A percentile compares a stretch with the other conserved stretches of the same genome.
Evolutionary conservation across 2,888 invertebrate species (phyloP).

Genomic region (Nasonovia ribisnigri): DNA sequence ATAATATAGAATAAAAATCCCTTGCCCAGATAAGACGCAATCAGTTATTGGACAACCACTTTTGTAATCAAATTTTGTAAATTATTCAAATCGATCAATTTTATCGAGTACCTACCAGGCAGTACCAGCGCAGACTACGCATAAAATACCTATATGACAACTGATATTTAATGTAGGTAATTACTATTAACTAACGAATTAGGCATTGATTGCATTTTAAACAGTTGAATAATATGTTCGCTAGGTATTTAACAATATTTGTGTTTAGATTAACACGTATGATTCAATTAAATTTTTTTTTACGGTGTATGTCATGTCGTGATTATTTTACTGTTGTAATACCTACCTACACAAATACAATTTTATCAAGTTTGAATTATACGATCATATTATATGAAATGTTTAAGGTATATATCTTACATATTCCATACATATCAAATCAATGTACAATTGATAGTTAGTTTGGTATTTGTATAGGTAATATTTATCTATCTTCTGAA

Average conservation of each 20-base stretch:
- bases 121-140: neutral
- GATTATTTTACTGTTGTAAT: neutral
- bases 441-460: neutral
- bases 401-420: neutral
- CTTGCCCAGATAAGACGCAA: neutral
- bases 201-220: neutral
- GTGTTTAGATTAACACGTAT: neutral
- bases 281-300: neutral
- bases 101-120: neutral
- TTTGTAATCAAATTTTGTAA: neutral
- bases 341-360: neutral
- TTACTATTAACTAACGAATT: neutral
- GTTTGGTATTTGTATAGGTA: neutral
- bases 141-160: neutral
- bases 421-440: neutral
- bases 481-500: neutral
- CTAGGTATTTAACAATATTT: neutral
- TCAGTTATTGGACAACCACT: neutral
- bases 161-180: neutral
- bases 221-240: neutral
- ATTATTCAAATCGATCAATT: neutral
- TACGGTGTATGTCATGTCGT: neutral
- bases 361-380: neutral
- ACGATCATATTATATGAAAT: neutral
- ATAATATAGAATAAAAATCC: neutral